A percentile compares a stretch with the other conserved stretches of the same genome.
Conservation (phyloP, 2,797 vertebrate species). For the Mycteria americana region DNA sequence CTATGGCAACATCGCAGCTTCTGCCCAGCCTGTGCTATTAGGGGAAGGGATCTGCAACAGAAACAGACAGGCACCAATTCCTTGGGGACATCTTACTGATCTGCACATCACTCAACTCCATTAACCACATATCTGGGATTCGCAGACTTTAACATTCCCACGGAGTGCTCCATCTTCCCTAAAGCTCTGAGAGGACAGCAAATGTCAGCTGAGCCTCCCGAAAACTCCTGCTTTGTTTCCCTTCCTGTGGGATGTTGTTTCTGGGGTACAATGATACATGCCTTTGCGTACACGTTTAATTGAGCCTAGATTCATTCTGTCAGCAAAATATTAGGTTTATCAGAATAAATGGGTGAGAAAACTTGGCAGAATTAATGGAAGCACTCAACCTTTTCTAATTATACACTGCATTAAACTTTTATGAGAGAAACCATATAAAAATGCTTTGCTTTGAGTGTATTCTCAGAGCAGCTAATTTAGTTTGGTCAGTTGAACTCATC, state of each 20-base stretch:
- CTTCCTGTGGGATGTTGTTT: neutral
- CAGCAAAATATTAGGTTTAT: neutral
- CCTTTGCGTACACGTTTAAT: neutral
- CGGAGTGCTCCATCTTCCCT: neutral
- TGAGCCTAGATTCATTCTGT: neutral
- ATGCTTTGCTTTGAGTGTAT: neutral
- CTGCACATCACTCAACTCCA: neutral
- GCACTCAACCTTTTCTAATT: conserved; percentile 40
- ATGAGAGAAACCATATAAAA: neutral
- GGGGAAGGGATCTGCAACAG: neutral
- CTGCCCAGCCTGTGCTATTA: neutral
- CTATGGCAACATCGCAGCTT: neutral
- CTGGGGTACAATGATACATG: neutral
- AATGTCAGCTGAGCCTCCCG: neutral
- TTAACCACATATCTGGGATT: neutral
- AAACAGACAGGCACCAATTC: neutral
- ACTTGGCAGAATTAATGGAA: conserved; percentile 4
- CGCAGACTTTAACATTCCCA: neutral
- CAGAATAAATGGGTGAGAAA: neutral
- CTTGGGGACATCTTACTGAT: neutral
- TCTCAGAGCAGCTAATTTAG: neutral
- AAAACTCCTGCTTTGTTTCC: neutral
- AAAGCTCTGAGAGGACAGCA: neutral
- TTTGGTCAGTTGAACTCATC: neutral
- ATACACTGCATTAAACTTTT: conserved; percentile 26